These are phyloP conservation scores for Tetrapedia diversipes DNA, from an alignment of 2,888 invertebrate genomes.

Conservation along the genomic window DNA sequence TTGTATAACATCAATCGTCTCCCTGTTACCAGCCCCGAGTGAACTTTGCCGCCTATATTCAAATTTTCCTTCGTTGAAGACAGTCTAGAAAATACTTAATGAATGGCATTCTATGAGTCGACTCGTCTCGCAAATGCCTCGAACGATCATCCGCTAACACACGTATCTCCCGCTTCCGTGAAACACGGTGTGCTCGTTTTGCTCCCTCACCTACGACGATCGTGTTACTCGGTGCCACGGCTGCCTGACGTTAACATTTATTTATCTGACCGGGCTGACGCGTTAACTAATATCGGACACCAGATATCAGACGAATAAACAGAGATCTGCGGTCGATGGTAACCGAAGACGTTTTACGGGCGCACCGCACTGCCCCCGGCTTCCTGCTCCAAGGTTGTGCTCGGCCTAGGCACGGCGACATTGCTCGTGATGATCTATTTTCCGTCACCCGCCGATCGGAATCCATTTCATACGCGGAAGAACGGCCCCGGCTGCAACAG, in stretches of 20 bases:
- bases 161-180: conserved; percentile 43
- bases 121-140: too few relatives aligned
- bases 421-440: conserved; percentile 66
- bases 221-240: conserved; percentile 52
- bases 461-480: conserved; percentile 70
- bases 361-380: conserved; percentile 69
- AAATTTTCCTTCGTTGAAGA: too few relatives aligned
- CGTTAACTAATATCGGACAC: conserved; percentile 69
- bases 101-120: too few relatives aligned
- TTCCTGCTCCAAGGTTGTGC: conserved; percentile 73
- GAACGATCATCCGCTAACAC: too few relatives aligned
- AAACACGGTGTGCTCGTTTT: conserved; percentile 41
- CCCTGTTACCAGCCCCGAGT: too few relatives aligned
- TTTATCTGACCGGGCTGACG: conserved; percentile 59
- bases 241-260: conserved; percentile 57
- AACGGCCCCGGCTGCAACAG: conserved; percentile 54
- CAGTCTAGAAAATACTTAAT: too few relatives aligned
- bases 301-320: conserved; percentile 67
- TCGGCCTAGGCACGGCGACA: conserved; percentile 45
- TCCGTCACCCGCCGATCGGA: conserved; percentile 61
- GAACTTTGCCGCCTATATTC: too few relatives aligned
- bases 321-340: conserved; percentile 70
- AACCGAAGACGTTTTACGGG: conserved; percentile 71
- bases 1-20: too few relatives aligned
- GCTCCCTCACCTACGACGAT: conserved; percentile 35